Evolutionary conservation across 2,888 invertebrate genomes (phyloP), one percentile per base, ranked within the genome.

Genomic region (Melinaea menophilus): DNA sequence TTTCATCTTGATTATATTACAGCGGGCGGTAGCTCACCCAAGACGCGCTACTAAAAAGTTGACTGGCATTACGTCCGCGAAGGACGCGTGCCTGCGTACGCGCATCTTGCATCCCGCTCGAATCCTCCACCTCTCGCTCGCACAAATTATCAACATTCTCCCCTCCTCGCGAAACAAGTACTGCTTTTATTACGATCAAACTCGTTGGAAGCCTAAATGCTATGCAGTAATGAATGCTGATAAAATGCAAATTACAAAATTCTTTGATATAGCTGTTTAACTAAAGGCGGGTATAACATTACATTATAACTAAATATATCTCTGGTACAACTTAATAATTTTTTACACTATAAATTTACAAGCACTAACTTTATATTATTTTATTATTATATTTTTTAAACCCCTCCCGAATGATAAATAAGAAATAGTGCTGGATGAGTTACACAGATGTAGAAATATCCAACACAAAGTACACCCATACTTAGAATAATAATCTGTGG

Each of bases 71-170:
- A 76, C 77, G 79, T 78, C 80, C 81, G 79, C 84, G 85, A 90
- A 87, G 88, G 88, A 87, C 87, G 86, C 84, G 79, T 82, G 85
- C 82, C 81, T 82, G 84, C 84, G 85, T 85, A 85, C 83, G 82
- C 81, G 81, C 81, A 80, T 76, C 61, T 37, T 3, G 67, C 65
- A 3, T 81, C 81, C 70, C 77, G 9, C 67, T 82, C 75, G 35
- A 66, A 59, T 78, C 34, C 71, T 60, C 66, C 70, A 62, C 75
- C 77, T 77, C 79, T 75, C 69, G 75, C 76, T 68, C 63, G 56
- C 65, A 61, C 68, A 60, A 63, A 67, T 68, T 65, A 64, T 65
- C 65, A 58, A 59, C 55, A 46, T 58, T 64, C 61, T 63, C 63
- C 69, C 72, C 63, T 61, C 57, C 63, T 66, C 61, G 71, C 67